Evolutionary conservation across 1,140 invertebrate genomes (phyloP), one percentile per base, ranked within the genome.

Genomic region (Hormaphis cornu): DNA sequence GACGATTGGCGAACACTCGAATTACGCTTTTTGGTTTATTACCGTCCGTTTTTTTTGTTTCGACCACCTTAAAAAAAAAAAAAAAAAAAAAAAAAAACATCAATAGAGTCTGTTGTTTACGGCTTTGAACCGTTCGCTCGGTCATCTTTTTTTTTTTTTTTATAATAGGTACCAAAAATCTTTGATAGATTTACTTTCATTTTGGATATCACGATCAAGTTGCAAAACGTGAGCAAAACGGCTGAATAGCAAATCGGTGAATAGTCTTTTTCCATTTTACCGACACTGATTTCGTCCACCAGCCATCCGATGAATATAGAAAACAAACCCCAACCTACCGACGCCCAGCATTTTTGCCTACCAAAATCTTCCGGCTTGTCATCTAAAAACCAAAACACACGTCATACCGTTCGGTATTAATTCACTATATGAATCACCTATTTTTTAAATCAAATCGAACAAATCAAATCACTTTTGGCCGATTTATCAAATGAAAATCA

Each of bases 311-410:
- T 82, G 4, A 89, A 73, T 22, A 91, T 79, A 0, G 87, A 85
- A 73, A 89, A 86, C 69, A 87, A 78, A 63, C 90, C 90, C 82
- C 87, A 91, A 1, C 90, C 89, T 1, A 91, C 80, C 0, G 89
- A 85, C 2, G 90, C 88, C 84, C 87, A 95, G 72, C 93, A 80
- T 59, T 89, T 82, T 75, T 93, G 91, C 70, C 86, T 84, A 1
- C 91, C 91, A 77, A 90, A 95, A 48, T 84, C 80, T 46, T 84
- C 82, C 30, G 82, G 81, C 53, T 81, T 83, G 1, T 84, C 79
- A 50, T 83, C 84, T 84, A 73, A 44, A 77, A 77, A 63, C n/a
- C 5, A 56, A 37, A 30, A 8, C 18, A 54, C 1, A 14, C 22
- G 4, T 53, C 3, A 12, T 9, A 12, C 1, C 5, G 8, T 28